Conservation (phyloP, 1,140 invertebrate genomes). For the Drosophila lacteicornis region DNA sequence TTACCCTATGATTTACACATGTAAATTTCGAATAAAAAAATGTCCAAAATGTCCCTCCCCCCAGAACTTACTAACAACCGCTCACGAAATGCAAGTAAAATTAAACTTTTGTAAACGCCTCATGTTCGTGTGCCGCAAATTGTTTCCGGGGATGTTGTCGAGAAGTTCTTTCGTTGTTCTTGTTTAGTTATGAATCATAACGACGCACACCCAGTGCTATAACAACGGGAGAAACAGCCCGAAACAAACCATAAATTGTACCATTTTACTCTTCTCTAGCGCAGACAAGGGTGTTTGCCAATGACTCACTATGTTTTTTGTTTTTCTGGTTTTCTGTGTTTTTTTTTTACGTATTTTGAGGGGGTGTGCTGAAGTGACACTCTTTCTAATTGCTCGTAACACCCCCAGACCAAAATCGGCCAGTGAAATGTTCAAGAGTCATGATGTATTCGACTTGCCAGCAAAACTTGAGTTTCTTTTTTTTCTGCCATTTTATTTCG, state of each 20-base stretch:
- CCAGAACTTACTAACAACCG: constrained; percentile 8
- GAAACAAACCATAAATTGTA: constrained; percentile 63
- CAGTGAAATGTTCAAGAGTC: constrained; percentile 65
- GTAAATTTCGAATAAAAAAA: constrained; percentile 15
- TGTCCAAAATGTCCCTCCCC: constrained; percentile 6
- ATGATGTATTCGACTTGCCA: constrained; percentile 46
- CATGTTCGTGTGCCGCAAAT: constrained; percentile 79
- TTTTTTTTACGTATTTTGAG: not conserved
- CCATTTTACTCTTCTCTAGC: constrained; percentile 42
- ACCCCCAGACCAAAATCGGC: constrained; percentile 21
- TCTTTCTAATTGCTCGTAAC: constrained; percentile 63
- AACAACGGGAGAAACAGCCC: constrained; percentile 43
- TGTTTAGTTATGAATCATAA: constrained; percentile 82
- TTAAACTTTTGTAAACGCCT: constrained; percentile 79
- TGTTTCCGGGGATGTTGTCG: constrained; percentile 79
- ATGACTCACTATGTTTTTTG: constrained; percentile 65
- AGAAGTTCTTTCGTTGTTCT: constrained; percentile 53
- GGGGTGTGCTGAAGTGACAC: constrained; percentile 66
- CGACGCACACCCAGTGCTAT: constrained; percentile 58
- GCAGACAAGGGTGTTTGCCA: constrained; percentile 40
- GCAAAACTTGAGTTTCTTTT: constrained; percentile 29
- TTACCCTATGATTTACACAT: not conserved
- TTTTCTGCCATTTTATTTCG: constrained; percentile 53
- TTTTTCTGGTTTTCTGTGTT: constrained; percentile 33
- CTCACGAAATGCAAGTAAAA: constrained; percentile 64